Evolutionary conservation across 2,113 vertebrate species (phyloP).

Genomic region (Carassius carassius): DNA sequence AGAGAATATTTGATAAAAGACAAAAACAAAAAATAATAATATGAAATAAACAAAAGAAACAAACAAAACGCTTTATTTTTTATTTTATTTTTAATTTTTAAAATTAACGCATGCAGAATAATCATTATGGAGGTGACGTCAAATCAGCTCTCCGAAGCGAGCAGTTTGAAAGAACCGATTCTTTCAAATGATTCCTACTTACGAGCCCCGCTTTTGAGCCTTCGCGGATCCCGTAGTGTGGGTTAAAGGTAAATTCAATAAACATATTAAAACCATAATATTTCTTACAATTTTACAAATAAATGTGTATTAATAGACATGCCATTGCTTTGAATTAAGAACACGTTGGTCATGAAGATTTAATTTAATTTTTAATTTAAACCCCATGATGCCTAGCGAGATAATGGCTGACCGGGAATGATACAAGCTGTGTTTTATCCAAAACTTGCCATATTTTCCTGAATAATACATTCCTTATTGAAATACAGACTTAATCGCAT

Average conservation of each 20-base stretch:
- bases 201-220: background rate
- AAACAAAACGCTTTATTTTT: background rate
- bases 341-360: background rate
- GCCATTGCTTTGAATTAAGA: background rate
- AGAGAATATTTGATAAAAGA: background rate
- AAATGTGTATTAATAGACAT: no score
- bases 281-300: background rate
- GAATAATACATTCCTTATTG: background rate
- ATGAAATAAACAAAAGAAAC: background rate
- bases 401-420: conserved; percentile 49
- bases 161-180: background rate
- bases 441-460: background rate
- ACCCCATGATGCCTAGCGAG: conserved; percentile 40
- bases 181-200: conserved; percentile 1
- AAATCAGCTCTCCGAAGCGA: background rate
- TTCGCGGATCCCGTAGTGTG: conserved; percentile 42
- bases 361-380: background rate
- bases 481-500: background rate
- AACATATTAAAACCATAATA: background rate
- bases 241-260: conserved; percentile 39
- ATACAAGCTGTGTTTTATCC: conserved; percentile 24
- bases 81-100: no score
- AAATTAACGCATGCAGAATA: background rate
- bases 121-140: background rate
- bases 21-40: background rate